phyloP scores from a whole-genome alignment of 2,888 invertebrate genomes.

The Ptilodon capucinus region DNA sequence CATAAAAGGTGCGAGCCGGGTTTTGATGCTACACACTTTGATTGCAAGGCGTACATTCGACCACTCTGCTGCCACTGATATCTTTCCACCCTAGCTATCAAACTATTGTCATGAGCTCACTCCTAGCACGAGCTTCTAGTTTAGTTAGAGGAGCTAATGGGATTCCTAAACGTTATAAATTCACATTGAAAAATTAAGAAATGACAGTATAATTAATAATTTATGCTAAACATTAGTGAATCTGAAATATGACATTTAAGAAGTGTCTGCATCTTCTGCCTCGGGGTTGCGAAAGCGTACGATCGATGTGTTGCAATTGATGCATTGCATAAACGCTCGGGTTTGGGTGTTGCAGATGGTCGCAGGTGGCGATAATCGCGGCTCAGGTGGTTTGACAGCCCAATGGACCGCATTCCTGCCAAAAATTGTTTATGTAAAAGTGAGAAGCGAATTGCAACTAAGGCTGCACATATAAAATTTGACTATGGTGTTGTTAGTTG shows the following conservation, averaged over 20 bases:
- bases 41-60: no score
- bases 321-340: conserved; percentile 23
- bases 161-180: background rate
- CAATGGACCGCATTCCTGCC: conserved; percentile 5
- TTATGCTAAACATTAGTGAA: conserved; percentile 7
- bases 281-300: background rate
- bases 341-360: conserved; percentile 20
- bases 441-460: background rate
- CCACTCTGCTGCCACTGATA: no score
- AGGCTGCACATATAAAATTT: no score
- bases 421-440: conserved; percentile 1
- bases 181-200: background rate
- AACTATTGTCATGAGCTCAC: no score
- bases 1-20: no score
- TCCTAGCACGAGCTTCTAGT: no score
- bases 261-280: background rate
- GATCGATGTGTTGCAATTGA: conserved; percentile 18
- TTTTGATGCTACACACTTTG: no score
- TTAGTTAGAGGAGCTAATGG: background rate
- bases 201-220: conserved; percentile 7
- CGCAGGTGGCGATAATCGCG: conserved; percentile 10
- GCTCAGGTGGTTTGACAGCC: background rate
- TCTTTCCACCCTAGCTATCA: no score
- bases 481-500: no score
- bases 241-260: conserved; percentile 17